A percentile compares a stretch with the other conserved stretches of the same genome.
These are phyloP conservation scores for Sclerodermus sp. DNA, from an alignment of 2,888 invertebrate species.

Conservation along the genomic window DNA sequence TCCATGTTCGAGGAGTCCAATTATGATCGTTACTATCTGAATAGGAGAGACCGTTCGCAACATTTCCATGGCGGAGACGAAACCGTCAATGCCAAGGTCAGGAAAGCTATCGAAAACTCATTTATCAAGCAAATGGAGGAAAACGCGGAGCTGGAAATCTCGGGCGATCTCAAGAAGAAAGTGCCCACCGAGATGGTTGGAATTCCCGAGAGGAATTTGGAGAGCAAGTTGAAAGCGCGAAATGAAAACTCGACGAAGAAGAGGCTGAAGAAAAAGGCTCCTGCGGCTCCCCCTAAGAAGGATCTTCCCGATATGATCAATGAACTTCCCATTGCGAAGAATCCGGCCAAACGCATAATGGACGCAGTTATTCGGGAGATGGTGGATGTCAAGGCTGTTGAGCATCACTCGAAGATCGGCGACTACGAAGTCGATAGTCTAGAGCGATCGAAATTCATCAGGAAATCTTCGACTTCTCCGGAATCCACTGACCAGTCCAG, in stretches of 20 bases:
- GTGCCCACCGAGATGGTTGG: not conserved
- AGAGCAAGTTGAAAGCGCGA: not conserved
- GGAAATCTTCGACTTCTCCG: constrained; percentile 39
- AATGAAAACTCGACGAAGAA: not conserved
- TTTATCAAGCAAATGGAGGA: constrained; percentile 53
- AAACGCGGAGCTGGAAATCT: constrained; percentile 29
- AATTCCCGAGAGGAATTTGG: not conserved
- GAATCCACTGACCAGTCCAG: constrained; percentile 63
- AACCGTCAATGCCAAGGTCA: constrained; percentile 42
- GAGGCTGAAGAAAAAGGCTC: constrained; percentile 7
- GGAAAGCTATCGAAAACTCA: constrained; percentile 51
- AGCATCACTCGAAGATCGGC: constrained; percentile 21
- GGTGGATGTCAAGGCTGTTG: constrained; percentile 47
- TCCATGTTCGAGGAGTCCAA: constrained; percentile 48
- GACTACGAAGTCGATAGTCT: constrained; percentile 54
- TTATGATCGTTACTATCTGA: constrained; percentile 21
- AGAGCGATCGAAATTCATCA: constrained; percentile 41
- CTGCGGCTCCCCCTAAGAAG: constrained; percentile 18
- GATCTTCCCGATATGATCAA: constrained; percentile 50
- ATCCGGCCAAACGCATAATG: constrained; percentile 55
- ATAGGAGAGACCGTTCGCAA: not conserved
- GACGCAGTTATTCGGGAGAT: constrained; percentile 58
- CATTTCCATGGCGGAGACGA: constrained; percentile 24
- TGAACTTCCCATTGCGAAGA: constrained; percentile 39
- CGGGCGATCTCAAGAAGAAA: constrained; percentile 12